Base-by-base conservation (phyloP, 2,797 vertebrate genomes). In the Pangasius macronema region DNA sequence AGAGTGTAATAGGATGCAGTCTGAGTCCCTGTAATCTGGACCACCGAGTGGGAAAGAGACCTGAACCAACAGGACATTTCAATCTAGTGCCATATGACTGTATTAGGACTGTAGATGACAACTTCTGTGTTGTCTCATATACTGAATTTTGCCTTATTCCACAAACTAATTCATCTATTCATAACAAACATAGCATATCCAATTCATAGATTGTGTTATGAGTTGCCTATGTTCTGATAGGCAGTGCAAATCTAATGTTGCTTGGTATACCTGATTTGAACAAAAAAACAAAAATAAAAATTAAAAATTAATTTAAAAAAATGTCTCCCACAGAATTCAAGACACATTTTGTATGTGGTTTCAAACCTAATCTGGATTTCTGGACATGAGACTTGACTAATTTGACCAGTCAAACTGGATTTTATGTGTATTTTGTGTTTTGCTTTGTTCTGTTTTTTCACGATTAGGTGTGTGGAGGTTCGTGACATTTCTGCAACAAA, bases 11-110 rank as follows among this genome's bases (percentile, higher is more conserved):
- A 59, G 49, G 51, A 84, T 42, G 30, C 27, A 42, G 61, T 30
- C 72, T 57, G 33, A 14, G 73, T 72, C 82, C 55, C 73, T 87
- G 82, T 87, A 87, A 87, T 84, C 86, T 84, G 73, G 24, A 83
- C 82, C 82, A 84, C 61, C 0, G 11, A 65, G 46, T 6, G 39
- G 22, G n/a, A 65, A 57, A 86, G 33, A 55, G 30, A 36, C 30
- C 59, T 33, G 24, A 83, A 67, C n/a, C 61, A 18, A 67, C 59
- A 30, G 39, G 11, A 82, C 39, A 49, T 46, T n/a, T 55, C 77
- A 59, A 18, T 8, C 24, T 27, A 61, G 14, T 39, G 11, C 57
- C 5, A 11, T 59, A 36, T 24, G 20, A 57, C 4, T 55, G 18
- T 36, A 36, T 11, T 36, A 22, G 22, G 76, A 33, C 4, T 46